Evolutionary conservation across 2,113 vertebrate species (phyloP).

Genomic region (Trogon melanurus): DNA sequence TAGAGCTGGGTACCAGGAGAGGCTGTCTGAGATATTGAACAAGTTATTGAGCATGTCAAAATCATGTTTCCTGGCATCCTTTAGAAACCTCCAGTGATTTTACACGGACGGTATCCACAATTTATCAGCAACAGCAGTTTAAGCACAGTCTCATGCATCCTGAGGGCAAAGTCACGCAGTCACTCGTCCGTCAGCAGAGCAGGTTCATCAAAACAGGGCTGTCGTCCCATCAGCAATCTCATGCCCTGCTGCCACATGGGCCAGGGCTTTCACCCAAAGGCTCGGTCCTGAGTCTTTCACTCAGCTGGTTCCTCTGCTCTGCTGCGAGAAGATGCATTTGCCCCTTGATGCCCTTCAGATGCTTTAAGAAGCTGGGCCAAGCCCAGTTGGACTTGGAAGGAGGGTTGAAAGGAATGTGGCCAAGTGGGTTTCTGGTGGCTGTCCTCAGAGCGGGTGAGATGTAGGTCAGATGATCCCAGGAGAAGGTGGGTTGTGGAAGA

Average conservation of each 20-base stretch:
- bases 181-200: rapidly evolving
- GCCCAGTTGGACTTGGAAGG: rapidly evolving
- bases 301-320: not conserved
- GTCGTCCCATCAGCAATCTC: not conserved
- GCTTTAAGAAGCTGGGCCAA: not conserved
- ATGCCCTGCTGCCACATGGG: not conserved
- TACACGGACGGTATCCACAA: not conserved
- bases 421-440: not conserved
- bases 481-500: not conserved
- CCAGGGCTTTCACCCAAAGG: not conserved
- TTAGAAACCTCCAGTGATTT: not conserved
- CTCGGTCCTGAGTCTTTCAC: not conserved
- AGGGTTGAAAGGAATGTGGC: not conserved
- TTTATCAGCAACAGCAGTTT: not conserved
- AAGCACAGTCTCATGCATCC: not conserved
- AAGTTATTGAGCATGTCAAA: not conserved
- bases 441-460: not conserved
- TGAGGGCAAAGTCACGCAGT: not conserved
- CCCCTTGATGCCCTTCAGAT: not conserved
- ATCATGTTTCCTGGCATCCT: not conserved
- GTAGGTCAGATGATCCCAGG: not conserved
- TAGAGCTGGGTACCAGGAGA: not conserved
- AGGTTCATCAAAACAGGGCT: not conserved
- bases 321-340: rapidly evolving
- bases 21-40: not conserved